Evolutionary conservation across 2,113 vertebrate species (phyloP).

Genomic region (Tauraco erythrolophus): DNA sequence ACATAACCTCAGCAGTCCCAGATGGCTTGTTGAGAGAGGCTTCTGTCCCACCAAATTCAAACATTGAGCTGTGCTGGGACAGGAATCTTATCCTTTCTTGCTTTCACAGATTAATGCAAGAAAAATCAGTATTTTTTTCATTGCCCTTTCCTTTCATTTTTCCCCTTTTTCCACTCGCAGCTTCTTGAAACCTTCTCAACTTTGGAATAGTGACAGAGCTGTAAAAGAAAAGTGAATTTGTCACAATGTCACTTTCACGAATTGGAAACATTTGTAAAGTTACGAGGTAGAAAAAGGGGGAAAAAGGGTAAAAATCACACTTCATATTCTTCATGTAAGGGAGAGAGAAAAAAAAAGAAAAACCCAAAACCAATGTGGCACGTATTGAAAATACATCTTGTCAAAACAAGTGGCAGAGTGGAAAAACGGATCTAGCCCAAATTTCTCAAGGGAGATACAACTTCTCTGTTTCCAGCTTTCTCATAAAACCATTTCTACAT

Average conservation of each 20-base stretch:
- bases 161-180: neutral
- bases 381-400: neutral
- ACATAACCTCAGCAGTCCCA: neutral
- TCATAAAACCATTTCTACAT: neutral
- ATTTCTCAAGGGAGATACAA: neutral
- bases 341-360: neutral
- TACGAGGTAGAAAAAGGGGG: neutral
- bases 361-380: neutral
- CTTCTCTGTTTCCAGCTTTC: neutral
- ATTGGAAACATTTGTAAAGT: slow-evolving; percentile 22
- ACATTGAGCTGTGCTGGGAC: neutral
- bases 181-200: slow-evolving; percentile 5
- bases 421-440: neutral
- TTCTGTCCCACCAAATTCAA: neutral
- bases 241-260: slow-evolving; percentile 24
- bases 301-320: neutral
- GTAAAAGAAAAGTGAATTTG: slow-evolving; percentile 32
- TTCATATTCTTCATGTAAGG: neutral
- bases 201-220: neutral
- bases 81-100: neutral
- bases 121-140: neutral
- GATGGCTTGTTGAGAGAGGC: neutral
- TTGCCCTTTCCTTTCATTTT: neutral
- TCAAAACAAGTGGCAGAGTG: neutral
- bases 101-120: neutral